These are phyloP conservation scores for Anolis carolinensis DNA, from an alignment of 2,113 vertebrate species.

Conservation along the genomic window DNA sequence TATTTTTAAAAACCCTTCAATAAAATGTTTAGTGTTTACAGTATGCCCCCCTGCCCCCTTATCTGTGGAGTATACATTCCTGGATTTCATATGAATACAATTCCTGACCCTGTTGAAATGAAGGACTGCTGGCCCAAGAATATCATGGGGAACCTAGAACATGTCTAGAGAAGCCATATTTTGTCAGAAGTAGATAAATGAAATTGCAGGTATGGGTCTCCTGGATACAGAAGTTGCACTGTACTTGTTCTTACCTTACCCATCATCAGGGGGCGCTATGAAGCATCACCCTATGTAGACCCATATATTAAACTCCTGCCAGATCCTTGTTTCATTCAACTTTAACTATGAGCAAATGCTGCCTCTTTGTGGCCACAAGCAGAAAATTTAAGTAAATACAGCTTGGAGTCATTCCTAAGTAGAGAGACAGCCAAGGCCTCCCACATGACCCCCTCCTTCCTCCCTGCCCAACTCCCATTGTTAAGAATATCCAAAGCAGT, in stretches of 20 bases:
- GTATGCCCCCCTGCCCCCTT: too few species aligned
- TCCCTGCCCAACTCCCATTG: neutral
- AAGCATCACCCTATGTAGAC: neutral
- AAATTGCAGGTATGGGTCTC: too few species aligned
- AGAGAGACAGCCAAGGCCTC: neutral
- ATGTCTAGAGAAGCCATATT: too few species aligned
- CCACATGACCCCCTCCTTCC: neutral
- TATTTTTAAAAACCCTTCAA: neutral
- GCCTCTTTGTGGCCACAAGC: slow-evolving; percentile 6
- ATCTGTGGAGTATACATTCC: too few species aligned
- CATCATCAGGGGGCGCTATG: neutral
- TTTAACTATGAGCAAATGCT: slow-evolving; percentile 3
- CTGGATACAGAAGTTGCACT: too few species aligned
- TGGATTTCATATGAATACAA: too few species aligned
- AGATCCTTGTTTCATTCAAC: neutral
- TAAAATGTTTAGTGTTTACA: neutral
- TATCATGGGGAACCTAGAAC: too few species aligned
- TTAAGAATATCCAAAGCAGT: neutral
- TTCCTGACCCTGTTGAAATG: too few species aligned
- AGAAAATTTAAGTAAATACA: neutral
- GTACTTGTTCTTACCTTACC: neutral
- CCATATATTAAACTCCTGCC: slow-evolving; percentile 17
- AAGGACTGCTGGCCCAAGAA: too few species aligned
- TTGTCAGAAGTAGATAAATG: too few species aligned
- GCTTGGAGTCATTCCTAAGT: neutral